A percentile compares a stretch with the other conserved stretches of the same genome.
Conservation (phyloP, 2,888 invertebrate species). For the Colletes collaris region DNA sequence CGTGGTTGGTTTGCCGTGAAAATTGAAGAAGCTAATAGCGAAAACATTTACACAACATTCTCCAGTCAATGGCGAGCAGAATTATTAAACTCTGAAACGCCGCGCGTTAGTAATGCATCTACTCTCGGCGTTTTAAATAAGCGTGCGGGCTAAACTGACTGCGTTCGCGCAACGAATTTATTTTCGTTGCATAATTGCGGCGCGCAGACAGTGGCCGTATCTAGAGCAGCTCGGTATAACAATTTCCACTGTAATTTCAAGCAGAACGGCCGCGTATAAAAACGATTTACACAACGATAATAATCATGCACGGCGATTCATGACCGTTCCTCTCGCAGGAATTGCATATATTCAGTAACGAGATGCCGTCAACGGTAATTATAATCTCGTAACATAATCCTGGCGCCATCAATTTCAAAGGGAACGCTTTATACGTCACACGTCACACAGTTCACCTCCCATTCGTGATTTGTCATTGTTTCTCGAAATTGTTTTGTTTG, state of each 20-base stretch:
- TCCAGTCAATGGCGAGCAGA: neutral
- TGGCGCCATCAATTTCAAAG: no score
- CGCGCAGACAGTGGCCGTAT: conserved; percentile 9
- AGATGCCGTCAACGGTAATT: no score
- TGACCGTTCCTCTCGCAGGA: neutral
- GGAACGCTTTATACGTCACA: no score
- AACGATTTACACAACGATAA: conserved; percentile 12
- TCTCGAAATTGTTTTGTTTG: no score
- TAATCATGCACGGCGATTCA: neutral
- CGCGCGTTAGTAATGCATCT: conserved; percentile 22
- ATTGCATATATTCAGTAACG: neutral
- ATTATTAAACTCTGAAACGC: conserved; percentile 7
- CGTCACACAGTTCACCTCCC: no score
- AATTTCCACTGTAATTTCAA: conserved; percentile 5
- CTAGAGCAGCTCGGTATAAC: conserved; percentile 15
- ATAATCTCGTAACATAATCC: neutral
- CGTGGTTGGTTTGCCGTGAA: no score
- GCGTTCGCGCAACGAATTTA: conserved; percentile 3
- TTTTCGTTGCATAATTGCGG: conserved; percentile 29
- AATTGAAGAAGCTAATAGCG: neutral
- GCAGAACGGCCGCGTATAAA: conserved; percentile 4
- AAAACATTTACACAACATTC: neutral
- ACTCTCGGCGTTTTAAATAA: conserved; percentile 29
- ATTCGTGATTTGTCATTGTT: no score
- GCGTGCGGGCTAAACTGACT: conserved; percentile 13